These are phyloP conservation scores for Julus scanicus DNA, from an alignment of 2,888 invertebrate species.

Conservation along the genomic window DNA sequence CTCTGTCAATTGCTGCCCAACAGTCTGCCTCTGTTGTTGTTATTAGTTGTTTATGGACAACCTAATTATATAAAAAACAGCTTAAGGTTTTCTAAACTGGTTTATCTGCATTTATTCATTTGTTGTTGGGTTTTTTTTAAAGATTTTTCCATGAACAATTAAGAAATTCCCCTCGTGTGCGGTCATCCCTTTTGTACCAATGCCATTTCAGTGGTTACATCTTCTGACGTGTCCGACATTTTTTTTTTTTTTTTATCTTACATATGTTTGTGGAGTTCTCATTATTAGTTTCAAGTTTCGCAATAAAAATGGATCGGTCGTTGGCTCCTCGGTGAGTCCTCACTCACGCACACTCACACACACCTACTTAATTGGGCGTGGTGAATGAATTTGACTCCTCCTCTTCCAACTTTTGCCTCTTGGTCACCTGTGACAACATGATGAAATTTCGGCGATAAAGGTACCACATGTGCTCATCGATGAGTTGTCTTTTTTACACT, in stretches of 20 bases:
- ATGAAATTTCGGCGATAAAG: background rate
- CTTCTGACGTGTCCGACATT: background rate
- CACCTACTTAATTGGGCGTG: conserved; percentile 32
- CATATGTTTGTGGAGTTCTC: background rate
- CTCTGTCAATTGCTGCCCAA: background rate
- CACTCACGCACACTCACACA: background rate
- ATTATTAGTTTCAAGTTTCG: conserved; percentile 9
- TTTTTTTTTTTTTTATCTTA: background rate
- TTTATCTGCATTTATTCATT: background rate
- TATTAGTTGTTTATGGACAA: conserved; percentile 6
- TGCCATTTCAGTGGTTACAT: conserved; percentile 1
- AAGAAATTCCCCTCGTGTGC: conserved; percentile 14
- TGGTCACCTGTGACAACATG: conserved; percentile 42
- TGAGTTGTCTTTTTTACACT: background rate
- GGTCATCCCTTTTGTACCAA: background rate
- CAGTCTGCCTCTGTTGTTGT: background rate
- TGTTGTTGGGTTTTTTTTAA: background rate
- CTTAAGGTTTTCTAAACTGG: conserved; percentile 26
- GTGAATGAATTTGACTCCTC: background rate
- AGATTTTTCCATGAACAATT: background rate
- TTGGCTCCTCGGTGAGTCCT: background rate
- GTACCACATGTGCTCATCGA: conserved; percentile 15
- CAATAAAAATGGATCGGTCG: conserved; percentile 23
- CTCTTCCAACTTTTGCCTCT: background rate
- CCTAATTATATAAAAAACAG: background rate